A percentile compares a stretch with the other conserved stretches of the same genome.
These are phyloP conservation scores for Columba livia DNA, from an alignment of 2,113 vertebrate genomes.

Conservation along the genomic window DNA sequence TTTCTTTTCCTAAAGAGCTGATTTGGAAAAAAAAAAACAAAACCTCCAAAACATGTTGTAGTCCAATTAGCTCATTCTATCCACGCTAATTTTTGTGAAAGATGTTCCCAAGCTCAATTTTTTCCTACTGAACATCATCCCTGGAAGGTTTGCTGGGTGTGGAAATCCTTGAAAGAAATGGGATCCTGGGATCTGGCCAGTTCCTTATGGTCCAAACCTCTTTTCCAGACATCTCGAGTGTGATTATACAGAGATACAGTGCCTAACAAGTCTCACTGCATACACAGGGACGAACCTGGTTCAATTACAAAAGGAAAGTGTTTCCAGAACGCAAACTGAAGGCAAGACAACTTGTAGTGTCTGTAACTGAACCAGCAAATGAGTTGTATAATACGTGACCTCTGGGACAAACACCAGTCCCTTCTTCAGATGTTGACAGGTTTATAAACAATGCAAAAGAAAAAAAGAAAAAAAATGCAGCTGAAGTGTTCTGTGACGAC, in stretches of 20 bases:
- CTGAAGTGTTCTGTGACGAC: constrained; percentile 5
- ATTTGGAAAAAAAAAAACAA: no score
- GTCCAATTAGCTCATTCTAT: background rate
- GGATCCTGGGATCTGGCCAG: background rate
- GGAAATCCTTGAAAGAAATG: background rate
- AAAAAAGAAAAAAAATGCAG: background rate
- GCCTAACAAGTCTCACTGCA: background rate
- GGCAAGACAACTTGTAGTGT: background rate
- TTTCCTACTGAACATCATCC: background rate
- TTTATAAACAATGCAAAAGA: background rate
- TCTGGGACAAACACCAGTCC: constrained; percentile 22
- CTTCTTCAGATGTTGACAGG: background rate
- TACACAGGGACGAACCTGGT: background rate
- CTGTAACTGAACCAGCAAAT: constrained; percentile 48
- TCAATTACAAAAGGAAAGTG: constrained; percentile 41
- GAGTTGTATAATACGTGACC: background rate
- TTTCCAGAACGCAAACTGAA: background rate
- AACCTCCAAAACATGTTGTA: background rate
- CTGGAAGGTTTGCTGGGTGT: background rate
- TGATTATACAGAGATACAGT: background rate
- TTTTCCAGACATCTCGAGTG: background rate
- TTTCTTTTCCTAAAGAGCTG: background rate
- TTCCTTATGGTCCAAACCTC: background rate
- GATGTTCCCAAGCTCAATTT: background rate
- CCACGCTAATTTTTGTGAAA: background rate